Evolutionary conservation across 2,797 vertebrate genomes (phyloP), one percentile per base, ranked within the genome.

Genomic region (Sebastes baramenuke): DNA sequence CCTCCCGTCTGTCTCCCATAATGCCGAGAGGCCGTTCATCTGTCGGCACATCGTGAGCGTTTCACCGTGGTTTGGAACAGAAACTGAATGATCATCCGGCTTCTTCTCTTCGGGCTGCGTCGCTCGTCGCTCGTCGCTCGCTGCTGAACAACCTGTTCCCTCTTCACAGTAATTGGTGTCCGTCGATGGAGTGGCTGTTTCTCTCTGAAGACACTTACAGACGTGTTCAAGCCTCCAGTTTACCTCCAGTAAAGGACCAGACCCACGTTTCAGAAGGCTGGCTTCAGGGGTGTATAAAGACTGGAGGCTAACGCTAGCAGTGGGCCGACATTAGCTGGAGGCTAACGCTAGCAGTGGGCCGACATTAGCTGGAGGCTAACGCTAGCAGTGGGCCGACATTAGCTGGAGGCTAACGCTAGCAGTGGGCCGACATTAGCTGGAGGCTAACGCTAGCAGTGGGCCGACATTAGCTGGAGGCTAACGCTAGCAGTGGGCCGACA

Each of bases 101-200:
- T 34, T 3, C 34, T 34, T 4, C 29, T 30, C 54, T 30, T 60
- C 11, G 0, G n/a, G 59, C 4, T 5, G 24, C 0, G n/a, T 34
- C 9, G 32, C 32, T 34, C 32, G n/a, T 34, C 9, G 32, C 32
- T 34, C 32, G 34, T 34, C 8, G 34, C 34, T 34, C 20, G 13
- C 32, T 1, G 52, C 61, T 8, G 78, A 11, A 79, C 79, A 12
- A 14, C 32, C 73, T 80, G 77, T 84, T 88, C 76, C 81, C 70
- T 77, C 74, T 75, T 75, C 52, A 58, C 62, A 4, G 29, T 84
- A 70, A 84, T 82, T 65, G 75, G 27, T 12, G 22, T 60, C 42
- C 52, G 0, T 13, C 3, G 8, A 14, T 10, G 59, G 22, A 69
- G 36, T 8, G 27, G 18, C 30, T 55, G 60, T 42, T 77, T 68